These are phyloP conservation scores for Polyommatus iphigenia DNA, from an alignment of 2,888 invertebrate species.

Conservation along the genomic window DNA sequence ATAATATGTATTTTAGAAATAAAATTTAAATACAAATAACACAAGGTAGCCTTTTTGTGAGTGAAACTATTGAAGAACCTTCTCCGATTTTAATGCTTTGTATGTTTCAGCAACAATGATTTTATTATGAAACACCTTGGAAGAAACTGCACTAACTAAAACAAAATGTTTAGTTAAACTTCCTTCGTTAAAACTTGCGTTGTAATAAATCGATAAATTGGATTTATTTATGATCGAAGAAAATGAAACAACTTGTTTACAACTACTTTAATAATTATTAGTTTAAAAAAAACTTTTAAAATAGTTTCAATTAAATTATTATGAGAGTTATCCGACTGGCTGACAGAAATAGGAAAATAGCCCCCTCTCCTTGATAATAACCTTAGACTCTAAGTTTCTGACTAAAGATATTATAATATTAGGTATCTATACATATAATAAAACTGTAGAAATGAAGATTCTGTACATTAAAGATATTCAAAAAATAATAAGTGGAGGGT, in stretches of 20 bases:
- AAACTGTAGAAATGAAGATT: no score
- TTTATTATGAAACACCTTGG: not conserved
- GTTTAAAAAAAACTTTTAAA: not conserved
- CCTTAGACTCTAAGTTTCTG: no score
- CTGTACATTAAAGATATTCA: no score
- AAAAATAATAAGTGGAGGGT: no score
- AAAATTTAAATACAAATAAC: no score
- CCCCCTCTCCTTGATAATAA: no score
- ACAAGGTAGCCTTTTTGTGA: no score
- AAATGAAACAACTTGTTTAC: not conserved
- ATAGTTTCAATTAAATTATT: not conserved
- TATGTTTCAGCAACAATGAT: not conserved
- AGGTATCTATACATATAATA: no score
- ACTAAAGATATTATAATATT: no score
- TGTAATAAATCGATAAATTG: not conserved
- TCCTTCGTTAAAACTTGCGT: slow-evolving; percentile 2
- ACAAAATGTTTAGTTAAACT: not conserved
- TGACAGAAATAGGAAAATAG: no score
- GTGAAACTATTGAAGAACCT: no score
- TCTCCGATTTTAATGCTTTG: not conserved
- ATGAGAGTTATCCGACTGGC: not conserved
- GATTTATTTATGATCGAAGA: not conserved
- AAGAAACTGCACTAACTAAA: slow-evolving; percentile 16
- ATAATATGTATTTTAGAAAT: no score
- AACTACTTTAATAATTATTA: not conserved